A percentile compares a stretch with the other conserved stretches of the same genome.
phyloP scores from a whole-genome alignment of 2,888 invertebrate genomes.

The Clistopyga incitator region DNA sequence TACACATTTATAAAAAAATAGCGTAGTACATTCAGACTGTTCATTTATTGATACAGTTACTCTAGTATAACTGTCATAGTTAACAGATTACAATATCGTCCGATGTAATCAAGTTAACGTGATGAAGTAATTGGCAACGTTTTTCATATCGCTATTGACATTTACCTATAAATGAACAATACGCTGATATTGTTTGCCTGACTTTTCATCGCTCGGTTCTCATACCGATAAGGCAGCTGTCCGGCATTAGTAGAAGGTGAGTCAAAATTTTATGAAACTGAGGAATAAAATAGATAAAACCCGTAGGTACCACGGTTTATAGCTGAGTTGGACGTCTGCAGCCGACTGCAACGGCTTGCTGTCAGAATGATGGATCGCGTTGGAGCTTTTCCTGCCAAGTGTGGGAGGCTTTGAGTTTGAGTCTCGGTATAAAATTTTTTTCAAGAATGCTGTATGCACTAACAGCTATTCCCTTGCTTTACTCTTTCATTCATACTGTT shows the following conservation, averaged over 20 bases:
- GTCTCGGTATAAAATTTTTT: conserved; percentile 25
- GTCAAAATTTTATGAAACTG: conserved; percentile 42
- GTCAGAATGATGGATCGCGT: conserved; percentile 59
- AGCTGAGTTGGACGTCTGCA: conserved; percentile 21
- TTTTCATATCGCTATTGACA: conserved; percentile 2
- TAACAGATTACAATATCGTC: background rate
- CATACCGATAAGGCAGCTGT: conserved; percentile 14
- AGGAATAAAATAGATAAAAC: conserved; percentile 22
- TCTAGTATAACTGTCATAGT: background rate
- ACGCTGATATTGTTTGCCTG: background rate
- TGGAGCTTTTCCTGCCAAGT: conserved; percentile 51
- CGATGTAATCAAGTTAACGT: background rate
- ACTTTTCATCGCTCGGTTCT: background rate
- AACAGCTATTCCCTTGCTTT: background rate
- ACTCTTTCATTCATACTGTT: background rate
- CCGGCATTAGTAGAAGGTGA: background rate
- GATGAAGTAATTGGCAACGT: background rate
- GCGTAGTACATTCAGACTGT: no score
- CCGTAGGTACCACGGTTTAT: background rate
- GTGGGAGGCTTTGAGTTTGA: conserved; percentile 40
- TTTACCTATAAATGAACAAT: background rate
- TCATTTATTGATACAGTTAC: no score
- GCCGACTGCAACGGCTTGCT: conserved; percentile 33
- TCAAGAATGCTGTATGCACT: conserved; percentile 8
- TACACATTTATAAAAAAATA: no score